A percentile compares a stretch with the other conserved stretches of the same genome.
These are phyloP conservation scores for Orthosia cruda DNA, from an alignment of 2,888 invertebrate genomes.

Conservation along the genomic window DNA sequence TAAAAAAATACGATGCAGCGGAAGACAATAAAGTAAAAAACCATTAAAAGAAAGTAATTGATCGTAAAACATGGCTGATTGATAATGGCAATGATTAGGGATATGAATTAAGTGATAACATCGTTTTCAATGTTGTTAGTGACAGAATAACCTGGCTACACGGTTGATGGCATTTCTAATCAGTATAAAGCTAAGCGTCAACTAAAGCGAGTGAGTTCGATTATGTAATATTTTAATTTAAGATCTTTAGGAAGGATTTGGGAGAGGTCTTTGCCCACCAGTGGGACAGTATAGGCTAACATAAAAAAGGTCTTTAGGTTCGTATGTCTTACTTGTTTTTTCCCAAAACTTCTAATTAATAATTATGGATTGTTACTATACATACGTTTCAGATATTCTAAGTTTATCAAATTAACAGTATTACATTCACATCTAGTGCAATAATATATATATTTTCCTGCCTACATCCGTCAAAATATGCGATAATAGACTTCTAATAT, in stretches of 20 bases:
- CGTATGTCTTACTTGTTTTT: not conserved
- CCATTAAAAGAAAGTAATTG: constrained; percentile 62
- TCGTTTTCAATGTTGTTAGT: constrained; percentile 50
- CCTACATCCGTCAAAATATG: not conserved
- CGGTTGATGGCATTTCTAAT: constrained; percentile 46
- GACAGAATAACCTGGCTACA: constrained; percentile 45
- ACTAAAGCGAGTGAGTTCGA: constrained; percentile 11
- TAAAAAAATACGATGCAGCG: constrained; percentile 46
- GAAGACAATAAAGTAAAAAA: constrained; percentile 54
- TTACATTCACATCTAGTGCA: not conserved
- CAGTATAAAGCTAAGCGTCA: constrained; percentile 29
- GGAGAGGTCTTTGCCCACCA: no score
- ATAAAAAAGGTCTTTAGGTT: not conserved
- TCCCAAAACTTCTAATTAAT: not conserved
- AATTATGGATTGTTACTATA: not conserved
- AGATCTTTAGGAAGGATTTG: not conserved
- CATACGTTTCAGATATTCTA: not conserved
- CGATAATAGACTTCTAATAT: not conserved
- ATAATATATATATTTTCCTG: not conserved
- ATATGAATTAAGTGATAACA: constrained; percentile 61
- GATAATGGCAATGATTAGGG: constrained; percentile 61
- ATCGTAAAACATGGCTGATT: constrained; percentile 62
- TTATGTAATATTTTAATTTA: not conserved
- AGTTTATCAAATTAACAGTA: not conserved
- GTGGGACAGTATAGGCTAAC: no score